Percentiles rank a stretch among this genome's conserved stretches.
These are phyloP conservation scores for Phymastichus coffea DNA, from an alignment of 1,140 invertebrate genomes.

Conservation along the genomic window DNA sequence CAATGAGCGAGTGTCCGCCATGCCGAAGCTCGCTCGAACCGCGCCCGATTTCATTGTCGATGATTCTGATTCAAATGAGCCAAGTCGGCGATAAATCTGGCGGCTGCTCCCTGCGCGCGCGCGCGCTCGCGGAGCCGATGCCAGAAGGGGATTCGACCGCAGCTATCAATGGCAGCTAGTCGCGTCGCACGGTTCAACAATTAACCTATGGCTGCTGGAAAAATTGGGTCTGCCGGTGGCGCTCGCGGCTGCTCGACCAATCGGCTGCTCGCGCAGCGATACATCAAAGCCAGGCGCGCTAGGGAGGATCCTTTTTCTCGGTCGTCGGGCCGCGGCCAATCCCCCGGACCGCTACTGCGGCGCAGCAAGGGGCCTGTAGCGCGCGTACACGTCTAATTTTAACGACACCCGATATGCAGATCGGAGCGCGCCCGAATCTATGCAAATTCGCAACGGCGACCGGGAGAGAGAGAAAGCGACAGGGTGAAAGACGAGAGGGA, in stretches of 20 bases:
- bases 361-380: too few species aligned
- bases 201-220: conserved; percentile 13
- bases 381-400: conserved; percentile 48
- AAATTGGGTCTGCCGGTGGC: too few species aligned
- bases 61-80: conserved; percentile 28
- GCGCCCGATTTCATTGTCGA: conserved; percentile 7
- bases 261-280: conserved; percentile 15
- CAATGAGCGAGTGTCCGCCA: background rate
- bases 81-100: conserved; percentile 14
- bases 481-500: conserved; percentile 13
- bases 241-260: conserved; percentile 29
- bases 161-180: background rate
- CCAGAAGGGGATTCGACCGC: background rate
- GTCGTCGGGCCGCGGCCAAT: too few species aligned
- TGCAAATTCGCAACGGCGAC: conserved; percentile 45
- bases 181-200: conserved; percentile 12
- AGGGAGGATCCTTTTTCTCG: conserved; percentile 35
- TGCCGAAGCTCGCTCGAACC: background rate
- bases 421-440: conserved; percentile 45
- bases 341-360: too few species aligned
- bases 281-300: conserved; percentile 8
- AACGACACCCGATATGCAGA: conserved; percentile 56
- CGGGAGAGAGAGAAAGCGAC: conserved; percentile 25
- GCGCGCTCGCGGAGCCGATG: background rate
- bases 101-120: background rate